A percentile compares a stretch with the other conserved stretches of the same genome.
phyloP scores from a whole-genome alignment of 1,140 invertebrate genomes.

The Tetragnatha versicolor region DNA sequence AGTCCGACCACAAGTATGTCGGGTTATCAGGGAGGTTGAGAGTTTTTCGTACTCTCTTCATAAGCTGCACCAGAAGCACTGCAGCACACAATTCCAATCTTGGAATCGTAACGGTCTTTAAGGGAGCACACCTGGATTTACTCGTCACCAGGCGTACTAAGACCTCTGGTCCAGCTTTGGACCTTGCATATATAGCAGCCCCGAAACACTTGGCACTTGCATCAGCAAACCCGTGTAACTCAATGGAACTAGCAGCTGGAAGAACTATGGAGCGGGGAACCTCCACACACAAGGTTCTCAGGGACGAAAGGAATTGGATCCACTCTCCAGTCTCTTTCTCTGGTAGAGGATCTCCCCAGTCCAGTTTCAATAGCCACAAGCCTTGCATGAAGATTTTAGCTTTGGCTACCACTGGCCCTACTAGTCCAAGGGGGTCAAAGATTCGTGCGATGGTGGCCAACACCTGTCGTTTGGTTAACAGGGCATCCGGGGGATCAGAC shows the following conservation, averaged over 20 bases:
- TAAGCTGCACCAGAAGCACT: not conserved
- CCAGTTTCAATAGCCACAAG: too few species aligned
- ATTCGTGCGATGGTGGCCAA: too few species aligned
- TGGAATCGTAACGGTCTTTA: constrained; percentile 47
- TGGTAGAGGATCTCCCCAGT: not conserved
- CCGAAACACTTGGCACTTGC: constrained; percentile 62
- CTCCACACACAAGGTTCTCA: not conserved
- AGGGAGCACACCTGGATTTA: constrained; percentile 53
- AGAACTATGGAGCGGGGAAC: not conserved
- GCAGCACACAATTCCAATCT: constrained; percentile 53
- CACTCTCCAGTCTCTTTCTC: not conserved
- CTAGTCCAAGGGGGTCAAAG: not conserved
- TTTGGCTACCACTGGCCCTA: not conserved
- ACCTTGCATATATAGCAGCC: not conserved
- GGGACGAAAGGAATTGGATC: not conserved
- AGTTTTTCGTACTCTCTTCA: not conserved
- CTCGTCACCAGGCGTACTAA: not conserved
- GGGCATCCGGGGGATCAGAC: too few species aligned
- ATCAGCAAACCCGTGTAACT: constrained; percentile 64
- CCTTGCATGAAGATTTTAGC: not conserved
- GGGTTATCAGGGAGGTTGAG: not conserved
- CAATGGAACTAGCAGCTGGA: not conserved
- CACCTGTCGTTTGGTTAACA: too few species aligned
- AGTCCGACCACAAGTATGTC: not conserved
- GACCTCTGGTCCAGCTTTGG: too few species aligned